Conservation (phyloP, 2,797 vertebrate genomes). For the Percopsis omiscomaycus region DNA sequence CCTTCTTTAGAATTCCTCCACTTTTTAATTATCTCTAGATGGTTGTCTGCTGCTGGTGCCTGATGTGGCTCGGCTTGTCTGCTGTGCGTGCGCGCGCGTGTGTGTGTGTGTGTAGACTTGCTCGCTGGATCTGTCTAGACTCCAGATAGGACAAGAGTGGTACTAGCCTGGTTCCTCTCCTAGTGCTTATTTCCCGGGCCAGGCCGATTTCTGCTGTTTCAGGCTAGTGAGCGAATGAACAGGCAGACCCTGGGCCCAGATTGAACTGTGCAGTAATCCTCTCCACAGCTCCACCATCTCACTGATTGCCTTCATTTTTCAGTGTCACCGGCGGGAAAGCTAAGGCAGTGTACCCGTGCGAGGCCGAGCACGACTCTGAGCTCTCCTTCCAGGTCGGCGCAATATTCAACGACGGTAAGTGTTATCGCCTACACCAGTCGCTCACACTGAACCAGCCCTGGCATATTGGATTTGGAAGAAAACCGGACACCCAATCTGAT, state of each 20-base stretch:
- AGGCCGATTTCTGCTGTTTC: conserved; percentile 67
- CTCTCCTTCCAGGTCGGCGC: conserved; percentile 95
- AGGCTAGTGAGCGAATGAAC: conserved; percentile 66
- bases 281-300: conserved; percentile 68
- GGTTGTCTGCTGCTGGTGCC: conserved; percentile 50
- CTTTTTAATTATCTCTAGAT: conserved; percentile 70
- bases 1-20: conserved; percentile 47
- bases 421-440: conserved; percentile 73
- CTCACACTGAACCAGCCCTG: conserved; percentile 66
- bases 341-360: conserved; percentile 92
- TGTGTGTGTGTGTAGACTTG: conserved; percentile 46
- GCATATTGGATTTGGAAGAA: conserved; percentile 77
- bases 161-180: conserved; percentile 42
- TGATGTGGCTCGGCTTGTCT: conserved; percentile 41
- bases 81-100: conserved; percentile 14
- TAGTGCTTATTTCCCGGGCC: conserved; percentile 46
- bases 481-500: conserved; percentile 75
- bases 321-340: conserved; percentile 86
- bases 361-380: conserved; percentile 96
- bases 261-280: conserved; percentile 74
- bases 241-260: conserved; percentile 60
- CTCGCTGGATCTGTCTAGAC: conserved; percentile 46
- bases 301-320: conserved; percentile 81
- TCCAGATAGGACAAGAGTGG: conserved; percentile 42
- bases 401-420: conserved; percentile 97